Evolutionary conservation across 64 coral and sea anemone species (phyloP), one percentile per base, ranked within the genome.

Genomic region (Actinia equina): DNA sequence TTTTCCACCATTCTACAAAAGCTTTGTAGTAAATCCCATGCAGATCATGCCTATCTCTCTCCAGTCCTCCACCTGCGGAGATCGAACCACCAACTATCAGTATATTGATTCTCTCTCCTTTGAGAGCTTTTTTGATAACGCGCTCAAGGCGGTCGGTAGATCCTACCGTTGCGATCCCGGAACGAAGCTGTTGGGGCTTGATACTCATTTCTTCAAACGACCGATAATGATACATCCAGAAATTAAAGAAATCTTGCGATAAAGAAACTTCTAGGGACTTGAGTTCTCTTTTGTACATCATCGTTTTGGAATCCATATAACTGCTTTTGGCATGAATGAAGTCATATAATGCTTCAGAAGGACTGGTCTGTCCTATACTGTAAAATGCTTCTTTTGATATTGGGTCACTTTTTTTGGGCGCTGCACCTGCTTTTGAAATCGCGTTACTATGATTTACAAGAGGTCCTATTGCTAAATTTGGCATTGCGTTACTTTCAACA

Each of bases 21-120:
- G 97, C 97, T 61, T 87, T 89, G 54, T 93, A 82, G 64, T 99
- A 99, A 56, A 99, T 84, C 0, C 97, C 97, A 59, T 99, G 93
- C 16, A 99, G 49, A 43, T 99, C 94, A 45, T 93, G 93, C 20
- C 91, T 79, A 30, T 99, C 97, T 56, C 89, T 95, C 88, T 93
- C 94, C 60, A 99, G 56, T 17, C 97, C 97, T 3, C 97, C 97
- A 5, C 97, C 97, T 1, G 97, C 97, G 42, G 97, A 99, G 37
- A 99, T 99, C 1, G 97, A 99, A 9, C 97, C 97, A 46, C 97
- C 97, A 30, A 99, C 97, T 19, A 99, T 87, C 26, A 99, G 54
- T 10, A 99, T 77, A 57, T 83, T 84, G 27, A 99, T 64, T 43
- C 85, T 49, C 52, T 77, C 56, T 11, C 97, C 97, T 70, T 25